Percentiles rank a stretch among this genome's conserved stretches.
Evolutionary conservation across 2,113 vertebrate genomes (phyloP).

Genomic region (Cebus imitator): DNA sequence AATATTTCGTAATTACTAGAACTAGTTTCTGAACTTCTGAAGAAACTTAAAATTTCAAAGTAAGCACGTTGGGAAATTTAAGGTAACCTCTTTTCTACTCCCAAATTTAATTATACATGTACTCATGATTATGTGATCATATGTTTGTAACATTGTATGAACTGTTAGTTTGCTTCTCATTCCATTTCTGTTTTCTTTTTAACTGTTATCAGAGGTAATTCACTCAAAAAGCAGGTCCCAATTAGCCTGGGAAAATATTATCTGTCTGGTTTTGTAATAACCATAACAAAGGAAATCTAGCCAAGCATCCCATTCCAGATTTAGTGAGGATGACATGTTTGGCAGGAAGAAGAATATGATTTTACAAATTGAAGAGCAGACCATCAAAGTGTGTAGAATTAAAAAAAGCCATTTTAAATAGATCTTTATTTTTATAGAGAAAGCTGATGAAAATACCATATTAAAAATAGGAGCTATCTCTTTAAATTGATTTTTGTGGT

Average conservation of each 20-base stretch:
- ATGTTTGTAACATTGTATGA: neutral
- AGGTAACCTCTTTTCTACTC: neutral
- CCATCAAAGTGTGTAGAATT: neutral
- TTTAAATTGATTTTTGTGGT: neutral
- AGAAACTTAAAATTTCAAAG: neutral
- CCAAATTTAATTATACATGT: neutral
- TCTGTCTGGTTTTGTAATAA: slow-evolving; percentile 33
- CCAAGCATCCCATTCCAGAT: neutral
- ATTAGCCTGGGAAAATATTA: slow-evolving; percentile 12
- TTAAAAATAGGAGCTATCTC: neutral
- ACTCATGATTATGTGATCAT: neutral
- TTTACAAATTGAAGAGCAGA: neutral
- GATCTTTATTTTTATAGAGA: neutral
- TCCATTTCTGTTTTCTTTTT: neutral
- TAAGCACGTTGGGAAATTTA: neutral
- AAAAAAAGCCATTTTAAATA: neutral
- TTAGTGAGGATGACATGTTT: neutral
- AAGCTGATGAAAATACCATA: neutral
- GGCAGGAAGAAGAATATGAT: neutral
- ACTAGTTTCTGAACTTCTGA: neutral
- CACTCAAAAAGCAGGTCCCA: neutral
- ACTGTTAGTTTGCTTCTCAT: neutral
- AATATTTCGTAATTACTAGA: neutral
- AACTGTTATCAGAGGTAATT: neutral
- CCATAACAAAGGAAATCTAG: slow-evolving; percentile 9